Conservation (phyloP, 2,888 invertebrate genomes). For the Rhingia rostrata region DNA sequence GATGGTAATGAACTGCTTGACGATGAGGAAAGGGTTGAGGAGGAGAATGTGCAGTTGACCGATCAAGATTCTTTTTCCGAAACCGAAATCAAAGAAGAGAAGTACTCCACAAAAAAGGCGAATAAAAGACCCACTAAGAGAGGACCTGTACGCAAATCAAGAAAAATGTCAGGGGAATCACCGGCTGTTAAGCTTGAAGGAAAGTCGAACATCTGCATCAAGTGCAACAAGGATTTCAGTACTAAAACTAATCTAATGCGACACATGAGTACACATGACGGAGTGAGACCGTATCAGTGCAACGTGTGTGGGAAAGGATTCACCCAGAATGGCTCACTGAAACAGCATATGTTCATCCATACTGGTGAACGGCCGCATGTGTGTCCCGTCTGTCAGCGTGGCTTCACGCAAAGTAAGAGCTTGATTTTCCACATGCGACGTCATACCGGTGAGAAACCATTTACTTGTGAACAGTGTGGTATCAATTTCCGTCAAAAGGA, state of each 20-base stretch:
- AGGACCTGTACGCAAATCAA: neutral
- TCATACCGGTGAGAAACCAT: conserved; percentile 80
- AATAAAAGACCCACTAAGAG: neutral
- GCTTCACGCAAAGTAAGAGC: conserved; percentile 80
- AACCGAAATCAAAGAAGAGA: conserved; percentile 27
- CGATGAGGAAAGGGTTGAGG: conserved; percentile 44
- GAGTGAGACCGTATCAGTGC: conserved; percentile 78
- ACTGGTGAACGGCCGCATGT: conserved; percentile 79
- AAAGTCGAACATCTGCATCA: conserved; percentile 76
- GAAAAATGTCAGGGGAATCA: conserved; percentile 4
- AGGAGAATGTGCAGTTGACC: conserved; percentile 4
- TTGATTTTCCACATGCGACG: conserved; percentile 79
- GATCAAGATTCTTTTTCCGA: conserved; percentile 22
- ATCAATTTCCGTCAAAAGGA: conserved; percentile 79
- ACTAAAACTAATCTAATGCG: conserved; percentile 80
- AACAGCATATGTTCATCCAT: conserved; percentile 80
- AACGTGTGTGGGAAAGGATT: conserved; percentile 78
- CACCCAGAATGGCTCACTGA: conserved; percentile 79
- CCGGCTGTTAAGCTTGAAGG: conserved; percentile 53
- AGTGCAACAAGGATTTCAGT: conserved; percentile 80
- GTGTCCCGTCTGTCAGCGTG: conserved; percentile 78
- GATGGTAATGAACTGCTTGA: conserved; percentile 37
- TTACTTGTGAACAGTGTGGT: conserved; percentile 79
- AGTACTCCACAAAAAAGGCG: neutral
- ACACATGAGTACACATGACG: conserved; percentile 79